Conservation (phyloP, 2,113 vertebrate genomes). For the Xyliphius kryptos region DNA sequence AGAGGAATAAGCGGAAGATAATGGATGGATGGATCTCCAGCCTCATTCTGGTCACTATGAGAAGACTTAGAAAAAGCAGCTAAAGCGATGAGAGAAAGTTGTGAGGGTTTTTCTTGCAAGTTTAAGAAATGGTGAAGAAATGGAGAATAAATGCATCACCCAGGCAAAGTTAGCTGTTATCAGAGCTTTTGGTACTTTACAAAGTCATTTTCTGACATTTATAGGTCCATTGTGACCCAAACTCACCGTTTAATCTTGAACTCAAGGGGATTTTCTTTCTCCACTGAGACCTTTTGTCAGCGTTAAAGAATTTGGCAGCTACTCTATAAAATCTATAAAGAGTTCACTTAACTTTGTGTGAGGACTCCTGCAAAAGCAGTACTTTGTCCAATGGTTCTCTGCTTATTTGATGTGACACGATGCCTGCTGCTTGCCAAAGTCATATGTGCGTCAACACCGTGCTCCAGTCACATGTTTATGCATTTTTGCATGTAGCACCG, state of each 20-base stretch:
- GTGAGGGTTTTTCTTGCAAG: conserved; percentile 15
- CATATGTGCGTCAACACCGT: conserved; percentile 1
- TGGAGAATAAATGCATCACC: background rate
- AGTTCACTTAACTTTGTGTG: background rate
- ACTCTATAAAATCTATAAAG: conserved; percentile 5
- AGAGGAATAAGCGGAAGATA: too few relatives aligned
- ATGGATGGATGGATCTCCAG: too few relatives aligned
- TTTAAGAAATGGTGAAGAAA: background rate
- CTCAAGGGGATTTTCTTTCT: conserved; percentile 31
- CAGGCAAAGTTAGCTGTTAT: background rate
- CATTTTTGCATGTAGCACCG: conserved; percentile 8
- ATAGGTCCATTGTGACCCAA: conserved; percentile 41
- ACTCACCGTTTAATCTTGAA: conserved; percentile 29
- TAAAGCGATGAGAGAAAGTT: too few relatives aligned
- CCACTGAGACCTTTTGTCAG: conserved; percentile 37
- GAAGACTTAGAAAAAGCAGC: too few relatives aligned
- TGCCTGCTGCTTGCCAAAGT: conserved; percentile 5
- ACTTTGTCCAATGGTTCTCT: conserved; percentile 2
- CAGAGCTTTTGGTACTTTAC: conserved; percentile 28
- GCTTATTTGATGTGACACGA: conserved; percentile 13
- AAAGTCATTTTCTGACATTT: conserved; percentile 47
- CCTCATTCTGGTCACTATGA: too few relatives aligned
- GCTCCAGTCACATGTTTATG: too few relatives aligned
- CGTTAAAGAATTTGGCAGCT: conserved; percentile 38
- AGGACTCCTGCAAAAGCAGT: conserved; percentile 10